phyloP scores from a whole-genome alignment of 2,113 vertebrate species.

The Pollimyrus isidori region DNA sequence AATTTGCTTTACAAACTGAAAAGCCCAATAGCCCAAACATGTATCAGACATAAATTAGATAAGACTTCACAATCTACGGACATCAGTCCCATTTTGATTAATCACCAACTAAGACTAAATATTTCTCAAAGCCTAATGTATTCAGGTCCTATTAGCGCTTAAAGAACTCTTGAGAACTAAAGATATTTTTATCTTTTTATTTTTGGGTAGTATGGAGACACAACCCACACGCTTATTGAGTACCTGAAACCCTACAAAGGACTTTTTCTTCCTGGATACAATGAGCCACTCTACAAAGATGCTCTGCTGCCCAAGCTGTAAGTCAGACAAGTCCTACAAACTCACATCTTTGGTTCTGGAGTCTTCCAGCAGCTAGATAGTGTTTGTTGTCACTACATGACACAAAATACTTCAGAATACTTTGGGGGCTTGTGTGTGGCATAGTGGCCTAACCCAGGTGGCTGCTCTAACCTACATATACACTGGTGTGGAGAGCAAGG shows the following conservation, averaged over 20 bases:
- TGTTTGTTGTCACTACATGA: not conserved
- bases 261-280: conserved; percentile 65
- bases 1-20: not conserved
- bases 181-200: not conserved
- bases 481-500: not conserved
- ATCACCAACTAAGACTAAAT: not conserved
- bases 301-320: conserved; percentile 61
- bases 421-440: not conserved
- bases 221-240: conserved; percentile 70
- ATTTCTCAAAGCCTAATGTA: not conserved
- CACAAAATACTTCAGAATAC: not conserved
- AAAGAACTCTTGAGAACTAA: not conserved
- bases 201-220: conserved; percentile 66
- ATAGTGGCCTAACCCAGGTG: not conserved
- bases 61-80: not conserved
- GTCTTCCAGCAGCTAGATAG: not conserved
- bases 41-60: not conserved
- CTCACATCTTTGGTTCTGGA: not conserved
- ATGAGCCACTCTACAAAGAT: conserved; percentile 59
- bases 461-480: not conserved
- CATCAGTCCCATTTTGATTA: not conserved
- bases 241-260: conserved; percentile 65
- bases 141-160: not conserved
- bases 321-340: conserved; percentile 35
- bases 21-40: not conserved